phyloP scores from a whole-genome alignment of 2,797 vertebrate genomes.

The Phoebastria nigripes region DNA sequence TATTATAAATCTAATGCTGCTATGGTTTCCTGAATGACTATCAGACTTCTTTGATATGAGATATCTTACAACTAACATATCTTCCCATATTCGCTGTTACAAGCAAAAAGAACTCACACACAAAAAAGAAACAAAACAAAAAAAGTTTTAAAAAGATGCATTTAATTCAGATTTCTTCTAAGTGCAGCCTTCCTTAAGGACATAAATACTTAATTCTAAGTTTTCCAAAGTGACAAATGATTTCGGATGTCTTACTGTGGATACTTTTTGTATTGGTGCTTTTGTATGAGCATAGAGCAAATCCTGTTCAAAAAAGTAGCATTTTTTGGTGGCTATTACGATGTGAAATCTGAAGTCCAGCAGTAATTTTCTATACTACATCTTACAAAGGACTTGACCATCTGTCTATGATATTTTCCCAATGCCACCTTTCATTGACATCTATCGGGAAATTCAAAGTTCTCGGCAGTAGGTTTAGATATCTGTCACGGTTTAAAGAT shows the following conservation, averaged over 20 bases:
- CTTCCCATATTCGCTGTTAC: background rate
- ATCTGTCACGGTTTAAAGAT: background rate
- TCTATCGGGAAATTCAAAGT: background rate
- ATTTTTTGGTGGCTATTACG: background rate
- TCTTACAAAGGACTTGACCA: background rate
- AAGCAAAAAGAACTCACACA: background rate
- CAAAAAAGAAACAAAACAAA: background rate
- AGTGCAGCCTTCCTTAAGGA: background rate
- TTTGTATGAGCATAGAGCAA: background rate
- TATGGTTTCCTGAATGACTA: background rate
- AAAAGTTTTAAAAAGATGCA: fast-evolving
- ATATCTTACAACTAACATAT: background rate
- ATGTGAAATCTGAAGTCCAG: background rate
- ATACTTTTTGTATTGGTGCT: background rate
- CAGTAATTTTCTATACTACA: background rate
- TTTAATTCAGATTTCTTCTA: background rate
- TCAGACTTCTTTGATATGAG: background rate
- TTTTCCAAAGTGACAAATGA: background rate
- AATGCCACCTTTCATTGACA: background rate
- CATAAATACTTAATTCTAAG: background rate
- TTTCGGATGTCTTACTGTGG: background rate
- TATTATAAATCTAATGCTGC: background rate
- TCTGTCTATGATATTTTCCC: background rate
- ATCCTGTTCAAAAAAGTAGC: background rate
- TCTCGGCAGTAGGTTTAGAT: background rate